Conservation (phyloP, 2,888 invertebrate species). For the Lepidocyrtoides sp. region DNA sequence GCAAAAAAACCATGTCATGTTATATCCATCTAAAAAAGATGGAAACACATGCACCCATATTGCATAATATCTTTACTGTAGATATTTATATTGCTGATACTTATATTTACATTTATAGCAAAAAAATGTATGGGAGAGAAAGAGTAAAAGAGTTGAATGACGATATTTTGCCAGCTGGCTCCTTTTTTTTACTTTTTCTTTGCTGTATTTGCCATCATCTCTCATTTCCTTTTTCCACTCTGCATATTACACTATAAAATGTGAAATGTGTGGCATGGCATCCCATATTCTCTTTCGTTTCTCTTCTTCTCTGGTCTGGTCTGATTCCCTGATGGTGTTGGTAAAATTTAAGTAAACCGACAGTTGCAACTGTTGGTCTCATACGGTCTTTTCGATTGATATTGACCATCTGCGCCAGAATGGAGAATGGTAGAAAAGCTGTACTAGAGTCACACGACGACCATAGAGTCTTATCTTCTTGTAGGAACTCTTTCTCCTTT, state of each 20-base stretch:
- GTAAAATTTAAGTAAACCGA: slow-evolving; percentile 71
- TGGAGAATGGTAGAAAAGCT: neutral
- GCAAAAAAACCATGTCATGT: slow-evolving; percentile 54
- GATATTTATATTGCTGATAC: neutral
- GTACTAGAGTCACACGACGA: neutral
- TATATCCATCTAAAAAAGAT: slow-evolving; percentile 18
- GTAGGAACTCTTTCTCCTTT: slow-evolving; percentile 82
- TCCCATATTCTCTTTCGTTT: neutral
- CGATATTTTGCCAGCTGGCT: slow-evolving; percentile 69
- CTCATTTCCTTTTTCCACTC: slow-evolving; percentile 57
- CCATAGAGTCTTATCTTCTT: neutral
- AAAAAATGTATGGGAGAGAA: neutral
- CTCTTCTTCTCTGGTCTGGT: neutral
- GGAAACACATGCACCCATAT: slow-evolving; percentile 52
- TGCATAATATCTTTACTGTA: slow-evolving; percentile 7
- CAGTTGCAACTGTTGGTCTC: slow-evolving; percentile 81
- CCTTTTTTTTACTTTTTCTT: slow-evolving; percentile 26
- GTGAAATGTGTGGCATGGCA: slow-evolving; percentile 73
- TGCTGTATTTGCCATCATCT: neutral
- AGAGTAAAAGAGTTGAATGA: slow-evolving; percentile 64
- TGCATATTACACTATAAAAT: slow-evolving; percentile 79
- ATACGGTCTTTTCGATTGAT: slow-evolving; percentile 77
- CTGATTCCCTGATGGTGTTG: slow-evolving; percentile 6
- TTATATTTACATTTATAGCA: neutral
- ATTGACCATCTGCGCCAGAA: slow-evolving; percentile 83